Percentiles rank a stretch among this genome's conserved stretches.
Evolutionary conservation across 1,140 invertebrate genomes (phyloP).

Genomic region (Cyclina sinensis): DNA sequence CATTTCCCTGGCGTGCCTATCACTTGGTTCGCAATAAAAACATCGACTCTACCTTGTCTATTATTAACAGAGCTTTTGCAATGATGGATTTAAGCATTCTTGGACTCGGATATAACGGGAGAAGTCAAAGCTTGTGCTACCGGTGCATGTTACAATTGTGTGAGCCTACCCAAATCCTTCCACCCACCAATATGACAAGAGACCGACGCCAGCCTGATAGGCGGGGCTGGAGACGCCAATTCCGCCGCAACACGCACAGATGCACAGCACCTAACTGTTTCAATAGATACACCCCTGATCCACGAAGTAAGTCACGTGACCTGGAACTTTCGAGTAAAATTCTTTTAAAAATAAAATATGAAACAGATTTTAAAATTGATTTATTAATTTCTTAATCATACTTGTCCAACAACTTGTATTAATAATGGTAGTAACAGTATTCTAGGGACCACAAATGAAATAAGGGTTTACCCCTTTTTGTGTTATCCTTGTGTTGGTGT

Average conservation of each 20-base stretch:
- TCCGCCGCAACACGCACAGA: not conserved
- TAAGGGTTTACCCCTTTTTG: too few relatives aligned
- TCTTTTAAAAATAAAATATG: too few relatives aligned
- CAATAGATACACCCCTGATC: not conserved
- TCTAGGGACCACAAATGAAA: too few relatives aligned
- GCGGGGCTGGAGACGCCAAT: not conserved
- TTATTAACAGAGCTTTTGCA: not conserved
- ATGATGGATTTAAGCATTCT: conserved; percentile 14
- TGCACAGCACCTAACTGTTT: conserved; percentile 21
- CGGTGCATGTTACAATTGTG: conserved; percentile 10
- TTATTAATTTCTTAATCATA: too few relatives aligned
- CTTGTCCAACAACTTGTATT: too few relatives aligned
- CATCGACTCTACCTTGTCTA: too few relatives aligned
- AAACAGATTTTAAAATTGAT: too few relatives aligned
- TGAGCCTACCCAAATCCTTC: conserved; percentile 45
- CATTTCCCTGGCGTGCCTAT: too few relatives aligned
- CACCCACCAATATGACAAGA: not conserved
- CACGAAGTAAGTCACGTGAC: not conserved
- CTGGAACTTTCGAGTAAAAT: too few relatives aligned
- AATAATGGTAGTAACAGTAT: too few relatives aligned
- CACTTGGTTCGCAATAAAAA: too few relatives aligned
- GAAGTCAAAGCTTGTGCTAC: conserved; percentile 35
- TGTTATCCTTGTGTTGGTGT: too few relatives aligned
- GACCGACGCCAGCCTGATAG: not conserved
- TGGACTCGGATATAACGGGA: not conserved